Evolutionary conservation across 2,888 invertebrate genomes (phyloP).

Genomic region (Herminia tarsipennalis): DNA sequence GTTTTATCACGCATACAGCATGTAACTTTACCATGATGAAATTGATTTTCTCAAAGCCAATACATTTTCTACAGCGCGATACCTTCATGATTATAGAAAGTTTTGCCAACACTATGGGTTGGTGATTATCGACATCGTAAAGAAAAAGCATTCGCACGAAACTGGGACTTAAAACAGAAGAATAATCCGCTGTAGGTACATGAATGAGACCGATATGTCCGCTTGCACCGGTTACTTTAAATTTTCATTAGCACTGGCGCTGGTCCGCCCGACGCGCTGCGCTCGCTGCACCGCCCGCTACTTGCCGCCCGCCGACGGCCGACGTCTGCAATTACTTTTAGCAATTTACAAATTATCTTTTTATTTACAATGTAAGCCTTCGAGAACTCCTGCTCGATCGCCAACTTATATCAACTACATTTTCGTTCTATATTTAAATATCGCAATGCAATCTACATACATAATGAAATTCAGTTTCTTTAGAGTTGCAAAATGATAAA

Average conservation of each 20-base stretch:
- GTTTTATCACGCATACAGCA: too few species aligned
- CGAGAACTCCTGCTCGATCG: slow-evolving; percentile 34
- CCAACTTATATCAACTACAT: slow-evolving; percentile 25
- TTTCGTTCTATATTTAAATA: slow-evolving; percentile 13
- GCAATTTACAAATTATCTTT: slow-evolving; percentile 75
- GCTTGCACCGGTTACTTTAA: slow-evolving; percentile 75
- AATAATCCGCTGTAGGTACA: slow-evolving; percentile 24
- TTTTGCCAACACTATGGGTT: too few species aligned
- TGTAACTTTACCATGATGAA: too few species aligned
- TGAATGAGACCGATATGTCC: slow-evolving; percentile 36
- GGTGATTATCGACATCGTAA: too few species aligned
- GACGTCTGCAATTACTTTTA: slow-evolving; percentile 73
- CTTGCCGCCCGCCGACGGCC: slow-evolving; percentile 30
- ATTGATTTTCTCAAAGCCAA: too few species aligned
- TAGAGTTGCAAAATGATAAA: too few species aligned
- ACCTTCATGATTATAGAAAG: too few species aligned
- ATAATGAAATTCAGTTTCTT: too few species aligned
- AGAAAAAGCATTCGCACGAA: too few species aligned
- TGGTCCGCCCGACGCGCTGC: slow-evolving; percentile 38
- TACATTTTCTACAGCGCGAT: too few species aligned
- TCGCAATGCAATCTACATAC: too few species aligned
- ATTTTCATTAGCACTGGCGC: slow-evolving; percentile 74
- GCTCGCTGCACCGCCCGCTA: slow-evolving; percentile 29
- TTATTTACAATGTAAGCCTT: slow-evolving; percentile 62
- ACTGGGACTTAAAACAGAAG: not conserved